phyloP scores from a whole-genome alignment of 2,797 vertebrate species.

The Phoxinus dragarum region DNA sequence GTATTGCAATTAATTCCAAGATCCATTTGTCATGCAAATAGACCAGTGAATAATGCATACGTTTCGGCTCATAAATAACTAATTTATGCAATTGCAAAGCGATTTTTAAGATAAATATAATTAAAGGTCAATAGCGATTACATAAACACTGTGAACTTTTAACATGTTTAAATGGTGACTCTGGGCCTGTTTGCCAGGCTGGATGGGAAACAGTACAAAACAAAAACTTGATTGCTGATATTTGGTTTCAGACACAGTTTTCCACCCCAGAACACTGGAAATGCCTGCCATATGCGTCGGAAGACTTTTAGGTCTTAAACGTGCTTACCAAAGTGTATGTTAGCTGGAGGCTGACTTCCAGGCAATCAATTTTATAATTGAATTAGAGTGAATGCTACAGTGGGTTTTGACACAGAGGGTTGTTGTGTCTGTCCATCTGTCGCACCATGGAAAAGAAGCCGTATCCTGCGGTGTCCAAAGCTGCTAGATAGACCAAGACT shows the following conservation, averaged over 20 bases:
- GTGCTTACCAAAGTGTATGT: constrained; percentile 35
- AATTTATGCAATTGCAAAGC: constrained; percentile 63
- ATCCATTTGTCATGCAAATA: constrained; percentile 66
- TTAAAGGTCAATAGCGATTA: constrained; percentile 65
- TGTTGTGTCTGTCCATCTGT: constrained; percentile 51
- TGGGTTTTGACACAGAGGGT: constrained; percentile 40
- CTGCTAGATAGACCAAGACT: constrained; percentile 42
- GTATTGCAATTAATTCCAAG: constrained; percentile 61
- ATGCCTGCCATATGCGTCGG: constrained; percentile 1
- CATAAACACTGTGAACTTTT: constrained; percentile 56
- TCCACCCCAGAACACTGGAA: constrained; percentile 1
- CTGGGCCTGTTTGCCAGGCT: neutral
- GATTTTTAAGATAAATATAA: constrained; percentile 65
- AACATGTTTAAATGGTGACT: constrained; percentile 43
- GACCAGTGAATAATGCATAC: constrained; percentile 65
- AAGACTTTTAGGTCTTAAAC: constrained; percentile 32
- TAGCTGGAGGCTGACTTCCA: constrained; percentile 45
- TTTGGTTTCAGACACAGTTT: constrained; percentile 5
- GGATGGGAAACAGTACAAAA: neutral
- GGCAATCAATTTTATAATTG: constrained; percentile 48
- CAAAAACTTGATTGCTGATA: constrained; percentile 16
- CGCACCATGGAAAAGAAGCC: constrained; percentile 11
- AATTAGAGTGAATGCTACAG: constrained; percentile 41
- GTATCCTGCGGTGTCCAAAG: constrained; percentile 36
- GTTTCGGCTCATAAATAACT: constrained; percentile 64